Evolutionary conservation across 2,888 invertebrate genomes (phyloP).

Genomic region (Stomorhina lunata): DNA sequence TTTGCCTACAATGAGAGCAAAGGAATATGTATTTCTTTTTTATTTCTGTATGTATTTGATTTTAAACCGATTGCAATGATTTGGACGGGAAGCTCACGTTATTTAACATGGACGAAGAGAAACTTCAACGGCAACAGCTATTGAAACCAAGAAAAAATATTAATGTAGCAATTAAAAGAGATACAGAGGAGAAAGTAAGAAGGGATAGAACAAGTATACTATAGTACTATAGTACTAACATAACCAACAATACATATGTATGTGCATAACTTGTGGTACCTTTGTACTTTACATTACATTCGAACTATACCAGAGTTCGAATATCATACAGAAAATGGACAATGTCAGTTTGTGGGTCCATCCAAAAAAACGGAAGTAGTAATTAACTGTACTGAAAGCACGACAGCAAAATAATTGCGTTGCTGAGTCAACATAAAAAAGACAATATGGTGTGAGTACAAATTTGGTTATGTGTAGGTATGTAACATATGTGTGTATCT

Average conservation of each 20-base stretch:
- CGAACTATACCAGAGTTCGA: constrained; percentile 37
- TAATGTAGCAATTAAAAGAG: constrained; percentile 32
- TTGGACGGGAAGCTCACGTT: constrained; percentile 52
- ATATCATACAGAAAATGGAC: constrained; percentile 8
- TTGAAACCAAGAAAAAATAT: constrained; percentile 21
- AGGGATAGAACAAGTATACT: background rate
- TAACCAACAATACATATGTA: background rate
- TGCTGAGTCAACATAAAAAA: constrained; percentile 44
- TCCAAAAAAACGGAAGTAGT: constrained; percentile 49
- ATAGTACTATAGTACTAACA: background rate
- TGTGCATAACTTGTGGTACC: constrained; percentile 9
- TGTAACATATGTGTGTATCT: constrained; percentile 1
- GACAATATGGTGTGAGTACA: background rate
- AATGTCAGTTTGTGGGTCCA: constrained; percentile 19
- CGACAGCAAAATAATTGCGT: constrained; percentile 53
- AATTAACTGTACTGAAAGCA: constrained; percentile 57
- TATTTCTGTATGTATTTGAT: constrained; percentile 20
- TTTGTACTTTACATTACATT: constrained; percentile 36
- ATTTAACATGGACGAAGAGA: constrained; percentile 42
- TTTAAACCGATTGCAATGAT: constrained; percentile 46
- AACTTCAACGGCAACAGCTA: constrained; percentile 5
- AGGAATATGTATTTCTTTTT: background rate
- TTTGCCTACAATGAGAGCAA: constrained; percentile 6
- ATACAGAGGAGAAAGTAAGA: background rate
- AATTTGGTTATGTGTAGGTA: background rate